A percentile compares a stretch with the other conserved stretches of the same genome.
Evolutionary conservation across 2,888 invertebrate genomes (phyloP).

Genomic region (Amiota communis): DNA sequence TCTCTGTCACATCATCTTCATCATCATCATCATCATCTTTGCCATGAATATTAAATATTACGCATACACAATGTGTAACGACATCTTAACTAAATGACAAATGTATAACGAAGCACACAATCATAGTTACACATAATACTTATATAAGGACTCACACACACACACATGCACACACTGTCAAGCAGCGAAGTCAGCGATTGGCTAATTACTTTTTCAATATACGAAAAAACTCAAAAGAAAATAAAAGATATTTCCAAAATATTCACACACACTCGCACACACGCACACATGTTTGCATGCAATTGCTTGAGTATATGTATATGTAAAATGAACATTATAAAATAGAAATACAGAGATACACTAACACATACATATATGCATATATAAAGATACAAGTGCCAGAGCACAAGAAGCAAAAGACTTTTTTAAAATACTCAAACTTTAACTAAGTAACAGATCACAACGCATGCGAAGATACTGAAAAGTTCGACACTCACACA

Average conservation of each 20-base stretch:
- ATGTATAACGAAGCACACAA: not conserved
- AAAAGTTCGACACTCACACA: too few species aligned
- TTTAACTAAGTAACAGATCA: slow-evolving; percentile 43
- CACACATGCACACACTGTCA: too few species aligned
- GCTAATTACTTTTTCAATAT: slow-evolving; percentile 13
- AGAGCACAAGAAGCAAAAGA: slow-evolving; percentile 45
- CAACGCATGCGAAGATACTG: too few species aligned
- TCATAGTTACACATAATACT: not conserved
- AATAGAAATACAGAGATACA: slow-evolving; percentile 19
- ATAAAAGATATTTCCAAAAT: not conserved
- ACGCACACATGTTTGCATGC: slow-evolving; percentile 18
- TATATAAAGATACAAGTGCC: slow-evolving; percentile 25
- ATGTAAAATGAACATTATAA: slow-evolving; percentile 10
- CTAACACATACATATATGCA: slow-evolving; percentile 28
- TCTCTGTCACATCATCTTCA: not conserved
- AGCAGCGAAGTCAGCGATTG: slow-evolving; percentile 10
- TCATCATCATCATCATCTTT: too few species aligned
- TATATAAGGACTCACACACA: too few species aligned
- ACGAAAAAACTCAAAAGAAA: not conserved
- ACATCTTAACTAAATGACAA: not conserved
- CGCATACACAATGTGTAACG: slow-evolving; percentile 30
- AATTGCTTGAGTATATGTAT: slow-evolving; percentile 27
- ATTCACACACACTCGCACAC: slow-evolving; percentile 14
- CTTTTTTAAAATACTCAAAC: slow-evolving; percentile 58
- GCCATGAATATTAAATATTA: slow-evolving; percentile 11